Evolutionary conservation across 2,797 vertebrate genomes (phyloP).

Genomic region (Xerus rutilus): DNA sequence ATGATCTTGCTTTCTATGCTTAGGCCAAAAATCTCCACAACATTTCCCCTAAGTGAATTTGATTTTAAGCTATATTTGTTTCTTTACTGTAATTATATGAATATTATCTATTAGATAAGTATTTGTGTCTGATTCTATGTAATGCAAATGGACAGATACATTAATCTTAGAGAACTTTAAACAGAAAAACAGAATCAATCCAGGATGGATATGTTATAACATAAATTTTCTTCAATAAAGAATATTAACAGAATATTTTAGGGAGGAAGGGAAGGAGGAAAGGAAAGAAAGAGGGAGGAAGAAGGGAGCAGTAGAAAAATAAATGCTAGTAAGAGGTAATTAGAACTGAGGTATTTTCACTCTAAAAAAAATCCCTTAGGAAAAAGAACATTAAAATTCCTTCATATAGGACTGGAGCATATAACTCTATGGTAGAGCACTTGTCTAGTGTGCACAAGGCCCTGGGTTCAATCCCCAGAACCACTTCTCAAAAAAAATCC

Average conservation of each 20-base stretch:
- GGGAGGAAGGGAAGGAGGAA: not conserved
- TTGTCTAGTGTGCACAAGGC: too few species aligned
- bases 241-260: slow-evolving; percentile 45
- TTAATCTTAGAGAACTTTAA: slow-evolving; percentile 60
- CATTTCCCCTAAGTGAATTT: not conserved
- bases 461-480: too few species aligned
- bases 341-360: slow-evolving; percentile 28
- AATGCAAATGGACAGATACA: slow-evolving; percentile 41
- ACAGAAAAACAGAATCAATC: slow-evolving; percentile 33
- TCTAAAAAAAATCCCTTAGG: slow-evolving; percentile 47
- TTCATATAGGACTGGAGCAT: not conserved
- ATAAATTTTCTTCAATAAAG: not conserved
- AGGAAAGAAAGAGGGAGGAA: not conserved
- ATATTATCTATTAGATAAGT: slow-evolving; percentile 6
- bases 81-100: slow-evolving; percentile 40
- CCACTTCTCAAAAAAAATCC: too few species aligned
- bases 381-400: slow-evolving; percentile 11
- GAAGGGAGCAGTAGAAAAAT: not conserved
- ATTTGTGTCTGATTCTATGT: slow-evolving; percentile 43
- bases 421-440: too few species aligned
- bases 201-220: not conserved
- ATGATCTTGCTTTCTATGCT: not conserved
- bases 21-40: not conserved
- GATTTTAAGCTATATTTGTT: slow-evolving; percentile 22
- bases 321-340: not conserved